phyloP scores from a whole-genome alignment of 2,113 vertebrate species.

The Rhinopithecus roxellana region DNA sequence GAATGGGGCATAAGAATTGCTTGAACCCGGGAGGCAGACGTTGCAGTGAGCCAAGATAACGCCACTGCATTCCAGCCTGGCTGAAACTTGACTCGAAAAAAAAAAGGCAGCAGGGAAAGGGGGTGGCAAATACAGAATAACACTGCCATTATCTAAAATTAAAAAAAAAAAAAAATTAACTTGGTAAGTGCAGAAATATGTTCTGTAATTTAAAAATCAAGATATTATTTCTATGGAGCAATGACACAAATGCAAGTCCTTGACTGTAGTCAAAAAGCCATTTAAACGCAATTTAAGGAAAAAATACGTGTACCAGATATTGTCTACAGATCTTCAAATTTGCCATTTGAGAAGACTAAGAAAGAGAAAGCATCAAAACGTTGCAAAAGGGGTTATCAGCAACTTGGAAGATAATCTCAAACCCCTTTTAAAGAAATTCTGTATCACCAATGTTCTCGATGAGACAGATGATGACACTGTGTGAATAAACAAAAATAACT shows the following conservation, averaged over 20 bases:
- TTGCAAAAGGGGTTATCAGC: background rate
- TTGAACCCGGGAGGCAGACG: too few species aligned
- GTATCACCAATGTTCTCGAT: background rate
- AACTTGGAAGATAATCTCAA: background rate
- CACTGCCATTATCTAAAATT: background rate
- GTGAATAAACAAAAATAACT: background rate
- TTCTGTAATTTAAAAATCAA: slow-evolving; percentile 34
- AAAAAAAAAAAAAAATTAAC: slow-evolving; percentile 8
- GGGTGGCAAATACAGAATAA: background rate
- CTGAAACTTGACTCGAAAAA: too few species aligned
- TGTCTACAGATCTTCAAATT: background rate
- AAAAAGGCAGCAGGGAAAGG: too few species aligned
- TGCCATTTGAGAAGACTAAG: background rate
- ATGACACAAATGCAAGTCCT: background rate
- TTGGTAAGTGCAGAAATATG: background rate
- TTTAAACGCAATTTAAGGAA: background rate
- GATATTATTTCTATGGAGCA: background rate
- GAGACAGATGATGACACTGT: background rate
- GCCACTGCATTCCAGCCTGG: too few species aligned
- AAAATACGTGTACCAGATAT: background rate
- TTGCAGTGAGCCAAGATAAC: too few species aligned
- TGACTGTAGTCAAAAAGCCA: background rate
- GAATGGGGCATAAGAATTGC: too few species aligned
- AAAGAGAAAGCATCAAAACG: background rate
- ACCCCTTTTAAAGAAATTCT: background rate